Evolutionary conservation across 2,113 vertebrate species (phyloP), one percentile per base, ranked within the genome.

Genomic region (Grus americana): DNA sequence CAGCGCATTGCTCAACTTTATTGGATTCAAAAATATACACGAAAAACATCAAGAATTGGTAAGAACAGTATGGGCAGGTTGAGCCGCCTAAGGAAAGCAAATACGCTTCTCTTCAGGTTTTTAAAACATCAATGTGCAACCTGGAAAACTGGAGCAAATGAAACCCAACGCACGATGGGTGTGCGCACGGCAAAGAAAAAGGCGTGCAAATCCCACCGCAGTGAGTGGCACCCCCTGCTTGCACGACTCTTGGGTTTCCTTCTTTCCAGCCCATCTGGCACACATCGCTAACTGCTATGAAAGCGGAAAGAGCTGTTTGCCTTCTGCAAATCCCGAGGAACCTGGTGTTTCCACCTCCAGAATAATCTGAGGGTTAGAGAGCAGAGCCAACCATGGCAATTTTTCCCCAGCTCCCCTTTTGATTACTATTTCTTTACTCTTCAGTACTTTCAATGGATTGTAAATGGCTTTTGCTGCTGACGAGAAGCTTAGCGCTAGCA

Each of bases 61-160:
- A 13, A 46, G 21, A 32, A 58, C 0, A 2, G 59, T 9, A 20
- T 0, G 1, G 54, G 65, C 2, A 15, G 34, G 9, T 3, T 42
- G 38, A 62, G 61, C 38, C 30, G 40, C 58, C 11, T 10, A 12
- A 40, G 32, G 54, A 79, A 59, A 74, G 46, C 46, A 21, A 80
- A 46, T 0, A 7, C 10, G 2, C 9, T 40, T 21, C 61, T 34
- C 55, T 12, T 9, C 11, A 10, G 36, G 18, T 32, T 61, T 78
- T 42, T 44, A 46, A 81, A 90, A 57, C 32, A 22, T 13, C 22
- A 1, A 12, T 58, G 42, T 2, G 24, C 3, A 30, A 59, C 57
- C 46, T 58, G 88, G 82, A 79, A 79, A 88, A 50, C 11, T 1
- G 2, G 52, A 47, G 70, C 4, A 34, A 42, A 13, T 44, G 6